phyloP scores from a whole-genome alignment of 2,797 vertebrate species.

The Lacerta bilineata region DNA sequence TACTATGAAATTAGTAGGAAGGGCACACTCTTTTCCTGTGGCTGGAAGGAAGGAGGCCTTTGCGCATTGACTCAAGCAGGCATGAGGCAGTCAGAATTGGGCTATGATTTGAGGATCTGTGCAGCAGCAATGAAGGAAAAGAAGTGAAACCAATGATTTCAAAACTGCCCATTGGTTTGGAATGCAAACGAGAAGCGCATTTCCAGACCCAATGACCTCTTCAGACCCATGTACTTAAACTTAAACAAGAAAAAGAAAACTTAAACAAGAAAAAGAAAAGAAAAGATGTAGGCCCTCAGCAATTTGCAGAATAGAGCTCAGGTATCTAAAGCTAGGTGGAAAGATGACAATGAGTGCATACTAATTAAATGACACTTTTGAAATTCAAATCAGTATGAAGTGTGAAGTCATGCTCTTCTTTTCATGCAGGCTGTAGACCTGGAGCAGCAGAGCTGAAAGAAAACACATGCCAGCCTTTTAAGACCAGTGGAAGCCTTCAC shows the following conservation, averaged over 20 bases:
- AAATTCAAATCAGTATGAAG: background rate
- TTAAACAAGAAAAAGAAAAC: background rate
- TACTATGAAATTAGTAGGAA: background rate
- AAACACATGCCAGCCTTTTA: background rate
- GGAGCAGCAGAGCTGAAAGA: background rate
- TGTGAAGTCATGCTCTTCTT: background rate
- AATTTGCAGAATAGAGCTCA: background rate
- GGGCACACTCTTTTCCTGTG: background rate
- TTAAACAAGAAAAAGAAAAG: background rate
- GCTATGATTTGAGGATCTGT: background rate
- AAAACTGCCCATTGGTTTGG: background rate
- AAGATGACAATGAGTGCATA: background rate
- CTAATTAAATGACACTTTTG: background rate
- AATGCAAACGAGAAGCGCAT: background rate
- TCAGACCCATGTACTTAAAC: too few relatives aligned
- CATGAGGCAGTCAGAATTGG: background rate
- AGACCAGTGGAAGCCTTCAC: background rate
- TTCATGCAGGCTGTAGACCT: background rate
- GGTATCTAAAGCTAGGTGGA: background rate
- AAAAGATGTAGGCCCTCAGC: background rate
- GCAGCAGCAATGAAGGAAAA: background rate
- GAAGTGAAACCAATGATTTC: background rate
- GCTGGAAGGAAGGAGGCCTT: background rate
- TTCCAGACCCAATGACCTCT: background rate
- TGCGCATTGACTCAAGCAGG: background rate